phyloP scores from a whole-genome alignment of 2,797 vertebrate species.

The Rallus crepitans region DNA sequence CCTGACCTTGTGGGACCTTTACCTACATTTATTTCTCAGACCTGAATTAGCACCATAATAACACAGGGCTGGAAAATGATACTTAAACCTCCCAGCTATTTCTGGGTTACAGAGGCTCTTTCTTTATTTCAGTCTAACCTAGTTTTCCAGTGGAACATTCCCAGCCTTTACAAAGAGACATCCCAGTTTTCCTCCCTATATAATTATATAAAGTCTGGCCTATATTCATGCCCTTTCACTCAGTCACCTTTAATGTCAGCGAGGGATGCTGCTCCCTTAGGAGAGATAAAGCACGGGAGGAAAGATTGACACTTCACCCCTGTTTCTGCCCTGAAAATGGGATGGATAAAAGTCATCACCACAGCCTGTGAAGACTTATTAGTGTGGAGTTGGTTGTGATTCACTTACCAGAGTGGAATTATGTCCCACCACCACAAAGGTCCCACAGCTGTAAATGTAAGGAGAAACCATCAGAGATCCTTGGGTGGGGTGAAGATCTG shows the following conservation, averaged over 20 bases:
- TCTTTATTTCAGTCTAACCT: slow-evolving; percentile 68
- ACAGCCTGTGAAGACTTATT: not conserved
- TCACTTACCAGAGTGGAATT: not conserved
- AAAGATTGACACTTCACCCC: not conserved
- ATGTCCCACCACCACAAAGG: rapidly evolving
- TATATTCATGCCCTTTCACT: slow-evolving; percentile 9
- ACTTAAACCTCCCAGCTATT: slow-evolving; percentile 69
- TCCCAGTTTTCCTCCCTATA: slow-evolving; percentile 46
- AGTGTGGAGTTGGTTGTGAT: not conserved
- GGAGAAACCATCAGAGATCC: not conserved
- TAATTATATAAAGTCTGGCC: slow-evolving; percentile 67
- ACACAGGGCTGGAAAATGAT: slow-evolving; percentile 64
- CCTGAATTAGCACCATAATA: slow-evolving; percentile 62
- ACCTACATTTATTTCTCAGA: slow-evolving; percentile 63
- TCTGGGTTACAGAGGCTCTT: slow-evolving; percentile 61
- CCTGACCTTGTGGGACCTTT: slow-evolving; percentile 61
- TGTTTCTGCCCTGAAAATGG: slow-evolving; percentile 16
- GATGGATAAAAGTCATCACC: not conserved
- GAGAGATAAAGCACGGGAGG: slow-evolving; percentile 8
- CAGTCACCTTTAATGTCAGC: not conserved
- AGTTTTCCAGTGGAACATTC: slow-evolving; percentile 66
- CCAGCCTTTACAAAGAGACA: slow-evolving; percentile 60
- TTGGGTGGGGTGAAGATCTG: not conserved
- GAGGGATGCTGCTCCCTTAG: not conserved
- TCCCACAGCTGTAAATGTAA: not conserved